Percentiles rank a stretch among this genome's conserved stretches.
Evolutionary conservation across 2,888 invertebrate genomes (phyloP).

Genomic region (Syrista parreyssii): DNA sequence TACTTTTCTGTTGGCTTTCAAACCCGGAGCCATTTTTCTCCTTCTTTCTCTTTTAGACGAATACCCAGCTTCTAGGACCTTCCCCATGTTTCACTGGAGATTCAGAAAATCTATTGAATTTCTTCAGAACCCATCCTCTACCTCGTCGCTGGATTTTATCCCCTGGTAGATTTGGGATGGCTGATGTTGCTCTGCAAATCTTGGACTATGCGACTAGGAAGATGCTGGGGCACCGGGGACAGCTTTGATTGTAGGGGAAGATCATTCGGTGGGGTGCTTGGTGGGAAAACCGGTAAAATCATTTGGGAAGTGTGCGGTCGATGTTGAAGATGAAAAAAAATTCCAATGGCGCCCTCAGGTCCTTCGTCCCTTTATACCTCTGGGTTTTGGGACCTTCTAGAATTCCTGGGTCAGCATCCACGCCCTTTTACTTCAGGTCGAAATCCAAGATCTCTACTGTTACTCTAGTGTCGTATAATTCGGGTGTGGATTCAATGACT

Average conservation of each 20-base stretch:
- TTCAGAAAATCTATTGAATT: not conserved
- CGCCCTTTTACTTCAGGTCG: not conserved
- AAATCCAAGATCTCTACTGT: not conserved
- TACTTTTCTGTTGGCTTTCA: not conserved
- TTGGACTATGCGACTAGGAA: not conserved
- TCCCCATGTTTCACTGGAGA: not conserved
- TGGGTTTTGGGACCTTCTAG: not conserved
- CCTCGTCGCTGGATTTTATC: not conserved
- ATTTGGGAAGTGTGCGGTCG: not conserved
- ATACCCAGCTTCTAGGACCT: not conserved
- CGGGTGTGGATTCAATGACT: not conserved
- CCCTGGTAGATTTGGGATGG: not conserved
- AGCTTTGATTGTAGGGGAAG: not conserved
- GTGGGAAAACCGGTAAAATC: not conserved
- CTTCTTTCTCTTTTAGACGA: not conserved
- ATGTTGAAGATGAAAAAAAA: not conserved
- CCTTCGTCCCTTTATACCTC: not conserved
- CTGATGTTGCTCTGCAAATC: not conserved
- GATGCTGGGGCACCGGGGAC: not conserved
- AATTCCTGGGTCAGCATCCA: not conserved
- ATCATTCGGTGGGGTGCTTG: not conserved
- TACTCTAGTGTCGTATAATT: not conserved
- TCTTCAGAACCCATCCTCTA: not conserved
- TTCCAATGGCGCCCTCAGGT: not conserved
- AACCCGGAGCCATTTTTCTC: not conserved